A percentile compares a stretch with the other conserved stretches of the same genome.
phyloP scores from a whole-genome alignment of 2,113 vertebrate genomes.

The Phalacrocorax carbo region DNA sequence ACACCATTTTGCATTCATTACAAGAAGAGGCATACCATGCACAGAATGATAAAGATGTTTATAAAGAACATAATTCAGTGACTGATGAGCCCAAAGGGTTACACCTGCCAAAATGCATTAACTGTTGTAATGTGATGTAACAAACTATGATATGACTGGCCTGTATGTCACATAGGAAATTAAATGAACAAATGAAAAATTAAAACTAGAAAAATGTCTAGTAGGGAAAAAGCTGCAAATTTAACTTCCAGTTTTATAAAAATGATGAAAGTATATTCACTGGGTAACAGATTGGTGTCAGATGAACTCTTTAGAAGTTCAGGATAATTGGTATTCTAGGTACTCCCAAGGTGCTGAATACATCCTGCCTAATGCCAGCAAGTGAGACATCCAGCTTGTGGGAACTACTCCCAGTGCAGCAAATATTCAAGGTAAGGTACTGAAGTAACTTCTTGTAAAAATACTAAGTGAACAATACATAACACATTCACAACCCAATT shows the following conservation, averaged over 20 bases:
- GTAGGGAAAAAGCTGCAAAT: neutral
- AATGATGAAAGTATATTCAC: neutral
- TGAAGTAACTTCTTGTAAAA: neutral
- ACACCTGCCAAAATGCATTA: constrained; percentile 26
- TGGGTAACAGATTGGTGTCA: neutral
- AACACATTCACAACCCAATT: neutral
- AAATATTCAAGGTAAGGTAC: neutral
- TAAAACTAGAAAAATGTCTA: neutral
- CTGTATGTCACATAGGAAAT: neutral
- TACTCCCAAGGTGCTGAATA: neutral
- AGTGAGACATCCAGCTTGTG: neutral
- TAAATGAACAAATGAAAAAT: neutral
- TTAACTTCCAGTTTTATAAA: neutral
- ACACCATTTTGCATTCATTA: neutral
- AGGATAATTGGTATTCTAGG: neutral
- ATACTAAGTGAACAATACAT: neutral
- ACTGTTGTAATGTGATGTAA: neutral
- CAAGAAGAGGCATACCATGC: neutral
- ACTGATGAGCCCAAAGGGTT: constrained; percentile 7
- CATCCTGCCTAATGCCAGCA: neutral
- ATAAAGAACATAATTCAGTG: neutral
- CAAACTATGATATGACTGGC: neutral
- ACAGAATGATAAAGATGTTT: constrained; percentile 22
- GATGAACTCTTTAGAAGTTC: neutral
- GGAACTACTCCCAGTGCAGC: neutral